Evolutionary conservation across 2,113 vertebrate species (phyloP).

Genomic region (Ptychochromis oligacanthus): DNA sequence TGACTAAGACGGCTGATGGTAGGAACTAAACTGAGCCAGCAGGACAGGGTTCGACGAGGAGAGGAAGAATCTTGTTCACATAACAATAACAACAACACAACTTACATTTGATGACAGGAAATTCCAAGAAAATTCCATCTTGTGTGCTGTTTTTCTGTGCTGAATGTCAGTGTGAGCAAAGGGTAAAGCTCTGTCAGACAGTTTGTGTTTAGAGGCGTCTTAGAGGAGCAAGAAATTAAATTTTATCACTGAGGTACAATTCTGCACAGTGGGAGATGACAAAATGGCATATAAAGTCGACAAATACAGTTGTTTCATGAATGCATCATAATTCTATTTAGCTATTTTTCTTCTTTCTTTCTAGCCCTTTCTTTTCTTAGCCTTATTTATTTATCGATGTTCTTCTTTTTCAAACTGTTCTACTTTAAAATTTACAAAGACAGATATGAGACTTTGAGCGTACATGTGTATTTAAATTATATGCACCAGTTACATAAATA

Average conservation of each 20-base stretch:
- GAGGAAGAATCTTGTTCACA: slow-evolving; percentile 41
- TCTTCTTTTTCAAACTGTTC: background rate
- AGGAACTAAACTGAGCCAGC: slow-evolving; percentile 13
- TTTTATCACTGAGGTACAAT: background rate
- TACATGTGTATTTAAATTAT: background rate
- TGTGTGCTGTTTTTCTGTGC: slow-evolving; percentile 16
- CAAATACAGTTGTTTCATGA: background rate
- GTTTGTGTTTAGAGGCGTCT: background rate
- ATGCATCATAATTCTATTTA: background rate
- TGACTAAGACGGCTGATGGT: slow-evolving; percentile 29
- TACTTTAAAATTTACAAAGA: no score
- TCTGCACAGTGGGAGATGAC: background rate
- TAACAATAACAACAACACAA: slow-evolving; percentile 37
- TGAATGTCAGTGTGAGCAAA: background rate
- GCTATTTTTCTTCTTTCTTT: background rate
- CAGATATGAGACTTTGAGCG: no score
- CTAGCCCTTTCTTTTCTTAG: rapidly evolving
- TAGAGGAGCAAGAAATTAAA: background rate
- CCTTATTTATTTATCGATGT: background rate
- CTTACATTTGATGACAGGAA: slow-evolving; percentile 64
- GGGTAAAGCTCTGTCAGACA: background rate
- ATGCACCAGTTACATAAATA: no score
- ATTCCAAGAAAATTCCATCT: slow-evolving; percentile 59
- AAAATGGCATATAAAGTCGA: background rate
- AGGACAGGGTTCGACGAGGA: background rate